phyloP scores from a whole-genome alignment of 2,888 invertebrate genomes.

The Desoria tigrina region DNA sequence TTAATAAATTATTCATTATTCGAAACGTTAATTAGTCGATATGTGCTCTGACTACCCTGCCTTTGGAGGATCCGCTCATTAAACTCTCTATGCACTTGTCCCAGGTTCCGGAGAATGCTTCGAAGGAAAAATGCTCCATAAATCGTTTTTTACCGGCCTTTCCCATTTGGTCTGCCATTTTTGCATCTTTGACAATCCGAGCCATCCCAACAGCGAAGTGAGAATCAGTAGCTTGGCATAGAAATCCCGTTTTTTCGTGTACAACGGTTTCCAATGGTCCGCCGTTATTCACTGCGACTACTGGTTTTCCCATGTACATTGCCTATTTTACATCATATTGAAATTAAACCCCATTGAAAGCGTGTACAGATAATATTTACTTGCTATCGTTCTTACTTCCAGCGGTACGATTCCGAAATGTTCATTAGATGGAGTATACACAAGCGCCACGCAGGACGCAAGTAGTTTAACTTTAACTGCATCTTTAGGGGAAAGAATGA shows the following conservation, averaged over 20 bases:
- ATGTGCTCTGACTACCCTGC: background rate
- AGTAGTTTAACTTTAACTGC: constrained; percentile 78
- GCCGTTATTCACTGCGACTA: constrained; percentile 92
- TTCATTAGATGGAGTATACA: constrained; percentile 95
- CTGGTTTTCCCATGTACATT: constrained; percentile 90
- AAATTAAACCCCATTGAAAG: background rate
- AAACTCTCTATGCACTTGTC: constrained; percentile 57
- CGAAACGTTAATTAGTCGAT: too few relatives aligned
- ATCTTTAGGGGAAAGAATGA: constrained; percentile 86
- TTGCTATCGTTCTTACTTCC: constrained; percentile 61
- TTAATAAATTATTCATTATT: too few relatives aligned
- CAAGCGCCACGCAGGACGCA: constrained; percentile 71
- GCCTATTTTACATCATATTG: constrained; percentile 60
- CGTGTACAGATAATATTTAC: background rate
- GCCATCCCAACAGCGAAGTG: constrained; percentile 78
- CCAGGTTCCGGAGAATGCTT: constrained; percentile 72
- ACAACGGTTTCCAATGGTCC: constrained; percentile 92
- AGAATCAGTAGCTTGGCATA: constrained; percentile 70
- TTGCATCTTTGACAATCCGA: constrained; percentile 66
- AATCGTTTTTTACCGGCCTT: constrained; percentile 73
- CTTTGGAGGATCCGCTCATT: background rate
- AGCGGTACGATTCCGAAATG: constrained; percentile 99
- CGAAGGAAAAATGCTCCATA: constrained; percentile 77
- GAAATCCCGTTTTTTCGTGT: constrained; percentile 75
- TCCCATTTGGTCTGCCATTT: constrained; percentile 70